Base-by-base conservation (phyloP, 2,888 invertebrate genomes). In the Calameuta idolon region DNA sequence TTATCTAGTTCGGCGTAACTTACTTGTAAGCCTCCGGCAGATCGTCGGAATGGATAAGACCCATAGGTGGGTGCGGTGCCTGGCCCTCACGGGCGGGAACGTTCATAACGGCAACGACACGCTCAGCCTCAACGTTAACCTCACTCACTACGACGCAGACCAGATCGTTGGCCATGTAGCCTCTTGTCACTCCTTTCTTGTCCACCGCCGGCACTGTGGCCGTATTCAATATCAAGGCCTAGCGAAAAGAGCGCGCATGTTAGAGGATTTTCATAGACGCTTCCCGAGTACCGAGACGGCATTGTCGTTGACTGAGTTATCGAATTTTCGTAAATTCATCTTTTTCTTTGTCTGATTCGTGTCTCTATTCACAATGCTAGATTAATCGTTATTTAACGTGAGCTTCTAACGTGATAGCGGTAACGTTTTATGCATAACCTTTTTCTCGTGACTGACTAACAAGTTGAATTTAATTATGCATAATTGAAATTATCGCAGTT, bases 81-180 rank as follows among this genome's bases (percentile, higher is more conserved):
- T 96, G 95, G 88, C 95, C 95, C 87, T 95, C 94, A 87, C 95
- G 93, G 85, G 95, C 94, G 85, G 95, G 93, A 82, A 96, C 96
- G 92, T 96, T 95, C 96, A 97, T 96, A 91, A 97, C 96, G 91
- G 96, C 95, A 87, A 96, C 95, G 93, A 97, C 95, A 93, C 97
- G 97, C 93, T 97, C 97, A 77, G 96, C 95, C 91, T 97, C 97
- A 74, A 96, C 95, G 90, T 96, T 96, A 82, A 97, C 95, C 93
- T 96, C 97, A 88, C 97, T 94, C 76, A 97, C 96, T 93, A 97
- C 97, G 92, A 97, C 97, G 94, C 97, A 96, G 79, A 97, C 95
- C 87, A 95, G 95, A 93, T 97, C 97, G 93, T 96, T 96, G 92
- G 94, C 94, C 92, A 95, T 94, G 93, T 96, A 97, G 92, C 94